Conservation (phyloP, 2,797 vertebrate species). For the Anguilla megastoma region DNA sequence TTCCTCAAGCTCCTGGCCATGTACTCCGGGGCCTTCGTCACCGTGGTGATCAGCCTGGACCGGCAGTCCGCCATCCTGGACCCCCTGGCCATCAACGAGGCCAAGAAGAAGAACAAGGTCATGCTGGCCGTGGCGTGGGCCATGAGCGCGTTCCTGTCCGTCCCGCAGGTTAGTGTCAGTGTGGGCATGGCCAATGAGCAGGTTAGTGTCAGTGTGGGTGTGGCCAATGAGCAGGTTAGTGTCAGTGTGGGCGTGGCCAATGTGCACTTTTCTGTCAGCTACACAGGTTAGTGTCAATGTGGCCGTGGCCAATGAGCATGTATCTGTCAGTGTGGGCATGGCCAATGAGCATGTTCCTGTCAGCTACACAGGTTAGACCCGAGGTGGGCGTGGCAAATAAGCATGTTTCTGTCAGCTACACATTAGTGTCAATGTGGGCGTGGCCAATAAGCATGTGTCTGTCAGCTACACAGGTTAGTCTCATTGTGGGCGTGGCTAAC, state of each 20-base stretch:
- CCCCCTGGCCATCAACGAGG: conserved; percentile 76
- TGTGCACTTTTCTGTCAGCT: neutral
- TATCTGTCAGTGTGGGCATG: neutral
- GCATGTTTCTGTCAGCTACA: too few species aligned
- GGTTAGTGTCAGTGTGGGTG: neutral
- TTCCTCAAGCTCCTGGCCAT: conserved; percentile 80
- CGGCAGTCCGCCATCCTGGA: conserved; percentile 79
- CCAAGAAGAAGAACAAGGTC: conserved; percentile 76
- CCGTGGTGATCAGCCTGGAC: conserved; percentile 80
- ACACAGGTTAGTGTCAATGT: neutral
- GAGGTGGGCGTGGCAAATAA: neutral
- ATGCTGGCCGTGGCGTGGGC: conserved; percentile 79
- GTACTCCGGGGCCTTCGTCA: conserved; percentile 80
- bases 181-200: neutral
- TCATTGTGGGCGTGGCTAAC: neutral
- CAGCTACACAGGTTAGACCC: neutral
- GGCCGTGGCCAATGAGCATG: neutral
- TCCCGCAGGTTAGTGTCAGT: conserved; percentile 72
- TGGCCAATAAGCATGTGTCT: too few species aligned
- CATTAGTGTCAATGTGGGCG: too few species aligned
- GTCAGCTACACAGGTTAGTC: neutral
- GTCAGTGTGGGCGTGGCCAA: neutral
- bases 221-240: neutral
- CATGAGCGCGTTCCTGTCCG: conserved; percentile 72
- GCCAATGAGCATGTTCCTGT: neutral